phyloP scores from a whole-genome alignment of 2,888 invertebrate species.

The Rhagium mordax region DNA sequence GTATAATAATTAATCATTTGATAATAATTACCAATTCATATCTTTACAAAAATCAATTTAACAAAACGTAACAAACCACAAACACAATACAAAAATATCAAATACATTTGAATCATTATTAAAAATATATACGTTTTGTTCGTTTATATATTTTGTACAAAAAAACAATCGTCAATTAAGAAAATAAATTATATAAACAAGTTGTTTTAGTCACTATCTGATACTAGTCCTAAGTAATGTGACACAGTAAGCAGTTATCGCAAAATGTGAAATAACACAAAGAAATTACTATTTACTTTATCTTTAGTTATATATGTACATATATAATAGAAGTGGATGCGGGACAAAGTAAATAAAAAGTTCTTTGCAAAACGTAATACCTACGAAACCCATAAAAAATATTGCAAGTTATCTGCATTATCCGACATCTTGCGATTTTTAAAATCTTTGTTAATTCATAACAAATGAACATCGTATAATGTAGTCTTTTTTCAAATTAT shows the following conservation, averaged over 20 bases:
- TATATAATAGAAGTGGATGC: neutral
- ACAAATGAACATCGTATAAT: constrained; percentile 8
- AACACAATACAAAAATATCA: constrained; percentile 48
- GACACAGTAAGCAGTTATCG: constrained; percentile 4
- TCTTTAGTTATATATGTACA: neutral
- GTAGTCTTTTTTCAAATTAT: constrained; percentile 22
- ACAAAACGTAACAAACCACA: constrained; percentile 38
- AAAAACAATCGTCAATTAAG: constrained; percentile 35
- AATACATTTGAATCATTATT: constrained; percentile 44
- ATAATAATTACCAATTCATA: constrained; percentile 41
- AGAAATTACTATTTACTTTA: neutral
- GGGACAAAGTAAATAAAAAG: neutral
- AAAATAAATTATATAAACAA: constrained; percentile 35
- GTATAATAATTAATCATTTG: constrained; percentile 16
- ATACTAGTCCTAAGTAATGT: constrained; percentile 16
- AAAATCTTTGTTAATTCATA: constrained; percentile 26
- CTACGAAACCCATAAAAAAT: neutral
- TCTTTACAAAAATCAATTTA: constrained; percentile 31
- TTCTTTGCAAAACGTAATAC: neutral
- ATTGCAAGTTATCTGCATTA: constrained; percentile 2
- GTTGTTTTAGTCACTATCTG: constrained; percentile 20
- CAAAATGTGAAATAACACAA: constrained; percentile 21
- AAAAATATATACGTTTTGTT: constrained; percentile 42
- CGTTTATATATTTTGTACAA: constrained; percentile 41
- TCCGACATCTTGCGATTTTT: constrained; percentile 17